Conservation (phyloP, 1,140 invertebrate genomes). For the Chionoecetes opilio region DNA sequence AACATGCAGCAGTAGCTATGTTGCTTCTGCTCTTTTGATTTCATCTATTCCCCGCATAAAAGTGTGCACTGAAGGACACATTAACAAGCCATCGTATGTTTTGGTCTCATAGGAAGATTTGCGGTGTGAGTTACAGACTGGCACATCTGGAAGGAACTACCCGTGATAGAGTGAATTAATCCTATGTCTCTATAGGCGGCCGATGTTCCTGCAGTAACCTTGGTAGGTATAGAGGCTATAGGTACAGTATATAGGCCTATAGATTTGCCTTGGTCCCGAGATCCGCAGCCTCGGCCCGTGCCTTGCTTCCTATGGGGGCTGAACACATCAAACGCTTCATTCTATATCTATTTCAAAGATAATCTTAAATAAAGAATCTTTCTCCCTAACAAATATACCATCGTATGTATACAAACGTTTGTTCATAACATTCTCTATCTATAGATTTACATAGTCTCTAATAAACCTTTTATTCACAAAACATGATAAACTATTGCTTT, state of each 20-base stretch:
- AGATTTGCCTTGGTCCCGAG: neutral
- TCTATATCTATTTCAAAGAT: slow-evolving; percentile 2
- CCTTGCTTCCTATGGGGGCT: neutral
- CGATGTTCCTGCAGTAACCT: neutral
- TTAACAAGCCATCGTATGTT: neutral
- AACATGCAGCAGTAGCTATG: neutral
- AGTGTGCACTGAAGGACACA: neutral
- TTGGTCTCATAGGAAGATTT: neutral
- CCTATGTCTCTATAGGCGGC: neutral
- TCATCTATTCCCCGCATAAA: too few species aligned
- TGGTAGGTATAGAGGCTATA: too few species aligned
- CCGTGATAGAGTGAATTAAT: neutral
- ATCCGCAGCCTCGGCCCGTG: neutral
- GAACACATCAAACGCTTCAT: neutral
- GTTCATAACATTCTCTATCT: neutral
- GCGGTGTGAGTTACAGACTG: neutral
- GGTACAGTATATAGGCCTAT: too few species aligned
- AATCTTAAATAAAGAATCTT: neutral
- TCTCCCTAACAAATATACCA: neutral
- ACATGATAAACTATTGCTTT: slow-evolving; percentile 21
- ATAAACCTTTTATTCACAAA: neutral
- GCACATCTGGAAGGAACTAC: slow-evolving; percentile 13
- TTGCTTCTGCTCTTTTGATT: neutral
- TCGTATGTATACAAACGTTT: neutral
- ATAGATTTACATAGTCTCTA: neutral